phyloP scores from a whole-genome alignment of 2,113 vertebrate species.

The Sigmodon hispidus region DNA sequence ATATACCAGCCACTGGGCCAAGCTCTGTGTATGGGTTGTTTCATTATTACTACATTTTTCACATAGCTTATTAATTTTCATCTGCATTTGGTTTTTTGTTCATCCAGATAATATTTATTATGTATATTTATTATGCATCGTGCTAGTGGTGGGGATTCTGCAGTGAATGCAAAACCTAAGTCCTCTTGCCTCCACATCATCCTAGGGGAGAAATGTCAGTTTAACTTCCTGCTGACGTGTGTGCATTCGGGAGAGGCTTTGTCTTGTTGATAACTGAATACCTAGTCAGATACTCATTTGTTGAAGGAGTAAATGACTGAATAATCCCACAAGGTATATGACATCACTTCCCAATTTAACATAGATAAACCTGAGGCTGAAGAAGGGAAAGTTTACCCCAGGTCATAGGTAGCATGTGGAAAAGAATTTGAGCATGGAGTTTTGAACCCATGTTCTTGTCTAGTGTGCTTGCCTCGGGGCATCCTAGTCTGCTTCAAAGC shows the following conservation, averaged over 20 bases:
- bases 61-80: conserved; percentile 37
- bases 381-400: background rate
- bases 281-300: background rate
- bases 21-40: background rate
- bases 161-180: background rate
- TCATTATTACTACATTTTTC: background rate
- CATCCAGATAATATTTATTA: background rate
- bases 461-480: background rate
- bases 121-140: conserved; percentile 2
- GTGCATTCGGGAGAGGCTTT: background rate
- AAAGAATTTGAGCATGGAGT: conserved; percentile 23
- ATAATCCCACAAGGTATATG: background rate
- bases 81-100: conserved; percentile 21
- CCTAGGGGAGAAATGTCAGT: background rate
- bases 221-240: background rate
- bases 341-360: background rate
- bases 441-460: background rate
- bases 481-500: background rate
- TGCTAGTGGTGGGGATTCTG: background rate
- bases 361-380: background rate
- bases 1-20: background rate
- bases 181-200: background rate
- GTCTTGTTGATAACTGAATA: background rate
- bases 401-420: background rate
- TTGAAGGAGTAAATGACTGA: conserved; percentile 2